phyloP scores from a whole-genome alignment of 2,888 invertebrate species.

The Chydorus sphaericus region DNA sequence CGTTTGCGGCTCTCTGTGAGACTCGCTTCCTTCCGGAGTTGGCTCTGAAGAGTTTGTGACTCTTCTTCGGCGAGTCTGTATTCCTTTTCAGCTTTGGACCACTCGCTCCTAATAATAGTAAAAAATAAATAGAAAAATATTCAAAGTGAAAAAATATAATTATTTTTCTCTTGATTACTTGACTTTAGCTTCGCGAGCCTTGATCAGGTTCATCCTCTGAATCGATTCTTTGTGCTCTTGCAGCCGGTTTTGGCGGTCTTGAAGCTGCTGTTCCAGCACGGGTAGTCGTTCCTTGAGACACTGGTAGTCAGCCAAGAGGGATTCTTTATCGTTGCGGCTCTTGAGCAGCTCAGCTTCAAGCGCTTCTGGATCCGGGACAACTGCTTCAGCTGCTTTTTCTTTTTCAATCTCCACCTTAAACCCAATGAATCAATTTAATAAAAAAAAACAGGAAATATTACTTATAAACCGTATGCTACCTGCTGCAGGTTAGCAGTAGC shows the following conservation, averaged over 20 bases:
- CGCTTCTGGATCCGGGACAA: background rate
- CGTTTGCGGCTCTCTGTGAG: background rate
- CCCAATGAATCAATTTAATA: background rate
- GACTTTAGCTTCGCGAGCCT: background rate
- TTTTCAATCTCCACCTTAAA: background rate
- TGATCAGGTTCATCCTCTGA: background rate
- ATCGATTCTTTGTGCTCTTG: background rate
- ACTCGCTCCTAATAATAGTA: background rate
- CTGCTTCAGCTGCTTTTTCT: background rate
- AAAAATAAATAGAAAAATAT: background rate
- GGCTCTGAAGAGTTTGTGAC: background rate
- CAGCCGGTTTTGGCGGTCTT: background rate
- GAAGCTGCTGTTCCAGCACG: background rate
- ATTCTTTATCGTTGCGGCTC: background rate
- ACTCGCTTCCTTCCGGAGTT: background rate
- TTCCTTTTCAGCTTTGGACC: background rate
- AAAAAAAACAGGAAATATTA: background rate
- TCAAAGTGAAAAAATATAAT: background rate
- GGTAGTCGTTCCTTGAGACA: background rate
- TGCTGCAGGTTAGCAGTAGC: background rate
- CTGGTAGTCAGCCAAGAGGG: background rate
- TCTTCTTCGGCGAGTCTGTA: background rate
- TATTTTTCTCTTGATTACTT: background rate
- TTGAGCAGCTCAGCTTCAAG: background rate
- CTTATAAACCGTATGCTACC: background rate